Evolutionary conservation across 2,888 invertebrate genomes (phyloP), one percentile per base, ranked within the genome.

Genomic region (Lycophotia porphyrea): DNA sequence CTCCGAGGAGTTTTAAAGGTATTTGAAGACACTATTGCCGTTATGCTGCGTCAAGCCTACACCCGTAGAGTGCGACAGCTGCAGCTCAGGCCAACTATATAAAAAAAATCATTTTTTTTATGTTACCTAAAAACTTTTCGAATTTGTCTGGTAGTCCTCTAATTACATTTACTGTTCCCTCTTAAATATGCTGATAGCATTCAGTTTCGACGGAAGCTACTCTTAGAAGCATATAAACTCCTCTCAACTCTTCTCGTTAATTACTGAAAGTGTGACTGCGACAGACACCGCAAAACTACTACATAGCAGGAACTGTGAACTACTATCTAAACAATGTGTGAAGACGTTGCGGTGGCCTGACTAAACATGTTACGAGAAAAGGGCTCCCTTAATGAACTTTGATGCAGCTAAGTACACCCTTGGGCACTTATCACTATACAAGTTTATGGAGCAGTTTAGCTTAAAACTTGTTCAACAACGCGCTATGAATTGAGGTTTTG

Each of bases 371-470:
- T 36, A 63, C 55, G 44, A 47, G 63, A 60, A 8, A 47, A 58
- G 78, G 80, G 52, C 24, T 42, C 64, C 39, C 60, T 49, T 81
- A 76, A 86, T 81, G 69, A 68, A 81, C 78, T 83, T 85, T 74
- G 64, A 83, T 81, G 77, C 71, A 68, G 61, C 65, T 76, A 75
- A 78, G 69, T 64, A 70, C 39, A 36, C 61, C 66, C 72, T 76
- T 42, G 70, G 75, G 75, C 49, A 42, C 65, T 71, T 24, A 31
- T 8, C 71, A 76, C 60, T 39, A 15, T 47, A 27, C 64, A 67
- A 72, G 47, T 73, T 49, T 70, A 4, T 4, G 15, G 2, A 72
- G 74, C 68, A 69, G 36, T 72, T 24, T 42, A 27, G 69, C 60
- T 73, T n/a, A 39, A 63, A 63, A 63, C 63, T 63, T 63, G 15